phyloP scores from a whole-genome alignment of 2,797 vertebrate genomes.

The Chanos chanos region DNA sequence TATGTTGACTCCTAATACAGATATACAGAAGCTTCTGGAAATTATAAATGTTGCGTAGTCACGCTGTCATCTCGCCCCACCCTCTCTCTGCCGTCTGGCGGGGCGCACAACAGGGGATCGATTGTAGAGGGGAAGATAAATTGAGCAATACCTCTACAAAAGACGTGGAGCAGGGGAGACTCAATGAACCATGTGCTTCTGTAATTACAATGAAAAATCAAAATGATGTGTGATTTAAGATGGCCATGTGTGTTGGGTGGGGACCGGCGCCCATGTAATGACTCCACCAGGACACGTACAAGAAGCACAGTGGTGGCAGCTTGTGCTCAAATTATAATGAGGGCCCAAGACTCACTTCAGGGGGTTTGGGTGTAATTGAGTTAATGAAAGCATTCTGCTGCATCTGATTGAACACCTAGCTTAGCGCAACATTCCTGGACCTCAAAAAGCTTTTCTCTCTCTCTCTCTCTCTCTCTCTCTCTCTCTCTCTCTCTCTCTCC shows the following conservation, averaged over 20 bases:
- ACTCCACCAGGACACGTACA: conserved; percentile 29
- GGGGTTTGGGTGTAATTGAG: conserved; percentile 65
- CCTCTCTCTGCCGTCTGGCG: conserved; percentile 1
- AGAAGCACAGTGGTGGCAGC: conserved; percentile 36
- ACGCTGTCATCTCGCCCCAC: not conserved
- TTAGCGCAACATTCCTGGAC: conserved; percentile 39
- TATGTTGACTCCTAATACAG: too few species aligned
- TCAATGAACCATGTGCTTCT: conserved; percentile 36
- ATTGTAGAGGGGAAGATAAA: conserved; percentile 35
- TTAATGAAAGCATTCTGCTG: conserved; percentile 69
- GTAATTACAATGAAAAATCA: conserved; percentile 43
- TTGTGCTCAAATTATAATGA: conserved; percentile 58
- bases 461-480: not conserved
- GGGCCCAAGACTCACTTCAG: conserved; percentile 49
- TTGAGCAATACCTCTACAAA: conserved; percentile 28
- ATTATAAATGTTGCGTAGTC: not conserved
- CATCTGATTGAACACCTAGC: conserved; percentile 62
- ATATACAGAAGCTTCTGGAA: too few species aligned
- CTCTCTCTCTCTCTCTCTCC: not conserved
- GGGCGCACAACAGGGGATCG: conserved; percentile 19
- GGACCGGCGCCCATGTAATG: conserved; percentile 23
- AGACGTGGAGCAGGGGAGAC: conserved; percentile 31
- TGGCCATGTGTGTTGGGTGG: conserved; percentile 26
- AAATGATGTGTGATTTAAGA: conserved; percentile 36
- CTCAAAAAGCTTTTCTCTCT: conserved; percentile 22